Percentiles rank a stretch among this genome's conserved stretches.
These are phyloP conservation scores for Megalurothrips usitatus DNA, from an alignment of 2,888 invertebrate species.

Conservation along the genomic window DNA sequence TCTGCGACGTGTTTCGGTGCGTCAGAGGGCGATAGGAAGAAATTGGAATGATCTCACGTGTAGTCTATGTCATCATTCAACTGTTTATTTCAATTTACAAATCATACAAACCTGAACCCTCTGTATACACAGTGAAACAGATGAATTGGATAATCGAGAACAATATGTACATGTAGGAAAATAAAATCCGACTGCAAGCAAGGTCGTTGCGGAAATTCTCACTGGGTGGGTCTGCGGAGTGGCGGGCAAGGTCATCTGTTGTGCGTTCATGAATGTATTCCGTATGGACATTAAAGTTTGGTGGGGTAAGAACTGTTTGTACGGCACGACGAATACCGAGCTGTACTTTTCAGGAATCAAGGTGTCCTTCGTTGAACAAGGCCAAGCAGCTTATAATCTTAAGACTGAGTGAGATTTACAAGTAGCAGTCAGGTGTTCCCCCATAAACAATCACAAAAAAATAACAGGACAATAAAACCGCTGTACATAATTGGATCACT, in stretches of 20 bases:
- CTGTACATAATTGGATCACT: neutral
- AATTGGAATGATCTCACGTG: neutral
- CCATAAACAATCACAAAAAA: neutral
- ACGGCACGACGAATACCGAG: too few species aligned
- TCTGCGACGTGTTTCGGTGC: neutral
- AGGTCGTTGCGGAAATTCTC: neutral
- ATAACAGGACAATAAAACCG: slow-evolving; percentile 1
- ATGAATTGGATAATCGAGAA: neutral
- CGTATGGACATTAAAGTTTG: too few species aligned
- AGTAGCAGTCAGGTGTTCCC: neutral
- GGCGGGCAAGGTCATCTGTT: too few species aligned
- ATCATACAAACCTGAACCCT: neutral
- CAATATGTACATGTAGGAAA: slow-evolving; percentile 19
- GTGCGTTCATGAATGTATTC: too few species aligned
- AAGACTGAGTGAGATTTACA: neutral
- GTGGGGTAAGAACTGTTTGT: too few species aligned
- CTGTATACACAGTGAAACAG: neutral
- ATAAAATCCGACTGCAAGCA: slow-evolving; percentile 7
- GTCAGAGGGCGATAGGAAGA: neutral
- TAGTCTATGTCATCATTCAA: slow-evolving; percentile 18
- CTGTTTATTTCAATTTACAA: slow-evolving; percentile 21
- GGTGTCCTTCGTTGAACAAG: too few species aligned
- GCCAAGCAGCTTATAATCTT: too few species aligned
- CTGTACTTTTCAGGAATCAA: too few species aligned
- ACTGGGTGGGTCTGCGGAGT: too few species aligned